phyloP scores from a whole-genome alignment of 2,113 vertebrate genomes.

The Benitochromis conjunctus region DNA sequence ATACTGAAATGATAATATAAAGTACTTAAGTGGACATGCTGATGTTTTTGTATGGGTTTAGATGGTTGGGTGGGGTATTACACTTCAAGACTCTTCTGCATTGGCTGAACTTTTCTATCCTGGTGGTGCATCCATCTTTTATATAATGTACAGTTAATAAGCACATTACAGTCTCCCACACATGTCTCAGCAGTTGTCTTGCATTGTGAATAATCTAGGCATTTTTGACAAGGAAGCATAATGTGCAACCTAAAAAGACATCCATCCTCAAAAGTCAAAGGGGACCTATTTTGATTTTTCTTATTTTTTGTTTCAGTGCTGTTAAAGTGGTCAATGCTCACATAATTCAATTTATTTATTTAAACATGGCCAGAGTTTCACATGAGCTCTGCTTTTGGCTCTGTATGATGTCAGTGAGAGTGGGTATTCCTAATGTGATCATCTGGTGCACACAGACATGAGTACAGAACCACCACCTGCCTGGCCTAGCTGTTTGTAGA shows the following conservation, averaged over 20 bases:
- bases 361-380: background rate
- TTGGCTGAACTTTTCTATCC: background rate
- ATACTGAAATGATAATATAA: background rate
- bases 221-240: background rate
- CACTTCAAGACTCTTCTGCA: background rate
- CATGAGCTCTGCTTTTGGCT: background rate
- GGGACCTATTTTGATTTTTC: background rate
- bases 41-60: background rate
- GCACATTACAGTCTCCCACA: background rate
- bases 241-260: background rate
- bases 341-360: background rate
- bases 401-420: background rate
- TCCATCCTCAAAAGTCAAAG: background rate
- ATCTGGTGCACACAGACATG: background rate
- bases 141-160: background rate
- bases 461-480: background rate
- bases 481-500: background rate
- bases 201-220: background rate
- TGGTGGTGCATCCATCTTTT: background rate
- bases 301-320: background rate
- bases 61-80: background rate
- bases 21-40: background rate
- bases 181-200: background rate
- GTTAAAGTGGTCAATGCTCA: background rate
- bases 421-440: background rate